A percentile compares a stretch with the other conserved stretches of the same genome.
phyloP scores from a whole-genome alignment of 2,797 vertebrate species.

The Myotis findleyi region DNA sequence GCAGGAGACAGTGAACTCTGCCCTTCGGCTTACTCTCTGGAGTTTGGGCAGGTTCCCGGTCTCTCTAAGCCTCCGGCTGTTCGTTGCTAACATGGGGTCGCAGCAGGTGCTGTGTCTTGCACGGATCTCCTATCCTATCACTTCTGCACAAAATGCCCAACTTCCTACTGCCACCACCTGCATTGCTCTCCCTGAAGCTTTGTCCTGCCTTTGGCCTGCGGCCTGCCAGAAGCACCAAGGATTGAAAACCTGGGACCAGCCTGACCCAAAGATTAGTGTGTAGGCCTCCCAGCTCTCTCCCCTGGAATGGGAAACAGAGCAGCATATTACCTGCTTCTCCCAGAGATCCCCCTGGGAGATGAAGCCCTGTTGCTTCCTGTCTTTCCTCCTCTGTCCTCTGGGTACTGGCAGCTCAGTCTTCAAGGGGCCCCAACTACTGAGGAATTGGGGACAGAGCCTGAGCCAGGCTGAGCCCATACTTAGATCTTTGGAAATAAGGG shows the following conservation, averaged over 20 bases:
- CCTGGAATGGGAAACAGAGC: background rate
- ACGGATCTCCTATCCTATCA: fast-evolving
- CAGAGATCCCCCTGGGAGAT: background rate
- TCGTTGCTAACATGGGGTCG: background rate
- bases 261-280: background rate
- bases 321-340: background rate
- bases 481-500: background rate
- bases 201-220: background rate
- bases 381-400: background rate
- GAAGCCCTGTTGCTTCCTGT: background rate
- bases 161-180: background rate
- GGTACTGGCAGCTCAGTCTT: background rate
- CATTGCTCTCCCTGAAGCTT: background rate
- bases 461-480: background rate
- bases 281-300: background rate
- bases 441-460: background rate
- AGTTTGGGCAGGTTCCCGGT: background rate
- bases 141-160: background rate
- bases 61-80: background rate
- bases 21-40: background rate
- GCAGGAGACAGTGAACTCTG: background rate
- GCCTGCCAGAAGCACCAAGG: background rate
- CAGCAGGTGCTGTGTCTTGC: background rate
- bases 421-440: background rate
- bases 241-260: background rate